These are phyloP conservation scores for Crioceris asparagi DNA, from an alignment of 2,888 invertebrate genomes.

Conservation along the genomic window DNA sequence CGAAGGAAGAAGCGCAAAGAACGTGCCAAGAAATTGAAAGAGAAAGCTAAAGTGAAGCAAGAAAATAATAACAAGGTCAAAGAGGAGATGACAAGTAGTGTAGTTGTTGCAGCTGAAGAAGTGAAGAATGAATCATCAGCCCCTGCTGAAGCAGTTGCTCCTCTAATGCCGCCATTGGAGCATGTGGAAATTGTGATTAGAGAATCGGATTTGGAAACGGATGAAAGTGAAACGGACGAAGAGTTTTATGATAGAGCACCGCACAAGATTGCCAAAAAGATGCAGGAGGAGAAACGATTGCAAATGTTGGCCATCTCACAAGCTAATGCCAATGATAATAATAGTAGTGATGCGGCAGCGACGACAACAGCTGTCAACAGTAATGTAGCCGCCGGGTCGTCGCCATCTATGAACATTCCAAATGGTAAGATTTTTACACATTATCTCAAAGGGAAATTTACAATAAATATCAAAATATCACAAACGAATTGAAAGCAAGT, in stretches of 20 bases:
- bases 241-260: constrained; percentile 82
- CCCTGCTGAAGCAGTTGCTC: constrained; percentile 4
- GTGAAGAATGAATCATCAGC: no score
- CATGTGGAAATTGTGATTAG: constrained; percentile 50
- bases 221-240: constrained; percentile 77
- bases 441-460: no score
- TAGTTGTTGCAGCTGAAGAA: constrained; percentile 1
- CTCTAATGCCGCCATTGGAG: constrained; percentile 6
- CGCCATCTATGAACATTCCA: no score
- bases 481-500: no score
- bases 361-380: no score
- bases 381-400: no score
- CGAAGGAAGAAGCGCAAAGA: constrained; percentile 36
- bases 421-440: no score
- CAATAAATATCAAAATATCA: no score
- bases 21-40: constrained; percentile 27
- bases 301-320: constrained; percentile 55
- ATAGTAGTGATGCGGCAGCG: no score
- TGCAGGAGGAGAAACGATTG: constrained; percentile 64
- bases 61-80: constrained; percentile 37
- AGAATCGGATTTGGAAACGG: constrained; percentile 78
- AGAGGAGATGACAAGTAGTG: constrained; percentile 39
- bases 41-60: not conserved
- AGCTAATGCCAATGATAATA: no score
- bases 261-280: constrained; percentile 59